Conservation (phyloP, 1,140 invertebrate genomes). For the Himalopsyche phryganea region DNA sequence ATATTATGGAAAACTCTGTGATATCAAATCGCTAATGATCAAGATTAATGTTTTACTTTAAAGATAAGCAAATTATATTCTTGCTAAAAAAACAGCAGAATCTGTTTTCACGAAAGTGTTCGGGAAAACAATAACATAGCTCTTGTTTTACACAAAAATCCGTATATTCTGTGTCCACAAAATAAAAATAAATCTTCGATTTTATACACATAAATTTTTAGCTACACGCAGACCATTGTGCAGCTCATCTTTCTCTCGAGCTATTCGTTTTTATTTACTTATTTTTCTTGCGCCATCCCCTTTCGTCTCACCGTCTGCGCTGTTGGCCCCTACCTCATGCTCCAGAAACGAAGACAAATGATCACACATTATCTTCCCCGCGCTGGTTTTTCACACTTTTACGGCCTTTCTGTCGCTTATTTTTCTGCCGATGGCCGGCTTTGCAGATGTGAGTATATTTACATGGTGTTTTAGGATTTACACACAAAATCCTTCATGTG, state of each 20-base stretch:
- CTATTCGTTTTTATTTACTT: slow-evolving; percentile 30
- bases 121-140: no score
- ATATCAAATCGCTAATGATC: no score
- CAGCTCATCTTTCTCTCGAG: slow-evolving; percentile 3
- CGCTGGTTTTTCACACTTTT: slow-evolving; percentile 34
- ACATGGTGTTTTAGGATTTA: background rate
- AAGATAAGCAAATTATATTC: no score
- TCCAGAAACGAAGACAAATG: slow-evolving; percentile 35
- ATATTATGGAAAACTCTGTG: no score
- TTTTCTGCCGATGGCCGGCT: background rate
- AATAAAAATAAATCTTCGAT: no score
- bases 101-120: no score
- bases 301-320: slow-evolving; percentile 6
- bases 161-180: no score
- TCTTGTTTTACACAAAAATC: no score
- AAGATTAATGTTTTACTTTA: no score
- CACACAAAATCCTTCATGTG: background rate
- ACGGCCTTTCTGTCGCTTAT: slow-evolving; percentile 21
- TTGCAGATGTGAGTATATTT: background rate
- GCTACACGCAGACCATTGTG: background rate
- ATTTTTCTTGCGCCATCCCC: slow-evolving; percentile 13
- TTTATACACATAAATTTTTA: no score
- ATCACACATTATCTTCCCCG: slow-evolving; percentile 32
- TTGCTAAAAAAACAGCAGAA: no score
- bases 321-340: background rate